Evolutionary conservation across 2,113 vertebrate genomes (phyloP).

Genomic region (Periophthalmodon schlosseri): DNA sequence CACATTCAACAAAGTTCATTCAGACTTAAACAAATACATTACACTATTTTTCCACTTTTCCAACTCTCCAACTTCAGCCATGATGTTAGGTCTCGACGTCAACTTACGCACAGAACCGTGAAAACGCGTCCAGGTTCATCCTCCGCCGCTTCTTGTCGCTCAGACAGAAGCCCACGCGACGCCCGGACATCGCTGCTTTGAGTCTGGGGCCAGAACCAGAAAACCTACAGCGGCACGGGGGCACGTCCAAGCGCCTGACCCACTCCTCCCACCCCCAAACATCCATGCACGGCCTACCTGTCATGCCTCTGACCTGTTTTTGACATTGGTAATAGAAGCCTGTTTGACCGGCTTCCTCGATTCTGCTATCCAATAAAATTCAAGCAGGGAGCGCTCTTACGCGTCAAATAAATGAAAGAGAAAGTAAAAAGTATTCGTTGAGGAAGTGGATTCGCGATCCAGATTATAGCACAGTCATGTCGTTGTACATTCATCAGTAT

Average conservation of each 20-base stretch:
- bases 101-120: constrained; percentile 75
- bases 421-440: constrained; percentile 59
- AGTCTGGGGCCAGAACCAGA: constrained; percentile 3
- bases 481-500: neutral
- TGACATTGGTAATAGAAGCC: neutral
- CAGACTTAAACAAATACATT: neutral
- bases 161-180: constrained; percentile 76
- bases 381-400: neutral
- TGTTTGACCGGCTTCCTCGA: constrained; percentile 47
- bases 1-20: neutral
- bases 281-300: too few relatives aligned
- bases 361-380: constrained; percentile 24
- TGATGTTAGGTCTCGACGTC: too few relatives aligned
- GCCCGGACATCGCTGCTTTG: constrained; percentile 57
- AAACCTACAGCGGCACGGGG: constrained; percentile 3
- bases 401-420: constrained; percentile 70
- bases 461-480: constrained; percentile 14
- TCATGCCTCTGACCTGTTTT: neutral
- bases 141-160: constrained; percentile 75
- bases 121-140: constrained; percentile 73
- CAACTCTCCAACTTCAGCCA: neutral
- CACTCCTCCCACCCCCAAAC: constrained; percentile 6
- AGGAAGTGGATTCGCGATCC: constrained; percentile 32
- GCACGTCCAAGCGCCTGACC: neutral
- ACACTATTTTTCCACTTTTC: too few relatives aligned